Conservation (phyloP, 2,888 invertebrate genomes). For the Mechanitis mazaeus region DNA sequence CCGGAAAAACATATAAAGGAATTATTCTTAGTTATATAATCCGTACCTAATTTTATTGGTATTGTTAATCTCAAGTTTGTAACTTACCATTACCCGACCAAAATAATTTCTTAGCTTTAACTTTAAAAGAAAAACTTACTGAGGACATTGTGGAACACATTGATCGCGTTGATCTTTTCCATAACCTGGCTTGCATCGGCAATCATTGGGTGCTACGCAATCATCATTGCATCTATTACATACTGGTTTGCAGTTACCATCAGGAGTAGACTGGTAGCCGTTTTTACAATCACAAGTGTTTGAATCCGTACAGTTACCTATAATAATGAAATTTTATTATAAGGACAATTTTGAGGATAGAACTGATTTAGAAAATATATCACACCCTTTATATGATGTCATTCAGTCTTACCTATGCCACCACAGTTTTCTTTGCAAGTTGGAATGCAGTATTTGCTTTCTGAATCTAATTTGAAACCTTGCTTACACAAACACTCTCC, state of each 20-base stretch:
- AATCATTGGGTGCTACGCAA: conserved; percentile 69
- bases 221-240: conserved; percentile 66
- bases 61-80: too few relatives aligned
- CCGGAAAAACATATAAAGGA: too few relatives aligned
- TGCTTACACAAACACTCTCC: conserved; percentile 80
- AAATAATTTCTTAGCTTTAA: neutral
- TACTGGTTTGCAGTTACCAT: conserved; percentile 61
- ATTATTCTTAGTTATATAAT: too few relatives aligned
- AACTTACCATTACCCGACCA: too few relatives aligned
- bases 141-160: conserved; percentile 51
- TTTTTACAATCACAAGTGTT: conserved; percentile 78
- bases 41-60: too few relatives aligned
- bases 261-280: conserved; percentile 60
- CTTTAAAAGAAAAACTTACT: conserved; percentile 39
- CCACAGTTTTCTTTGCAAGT: conserved; percentile 73
- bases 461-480: conserved; percentile 73
- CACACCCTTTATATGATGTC: too few relatives aligned
- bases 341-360: too few relatives aligned
- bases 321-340: conserved; percentile 35
- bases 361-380: too few relatives aligned
- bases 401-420: conserved; percentile 52
- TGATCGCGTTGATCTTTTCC: conserved; percentile 37
- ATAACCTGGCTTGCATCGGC: conserved; percentile 58
- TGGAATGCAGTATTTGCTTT: conserved; percentile 79
- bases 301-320: conserved; percentile 71